Evolutionary conservation across 2,888 invertebrate genomes (phyloP), one percentile per base, ranked within the genome.

Genomic region (Matsumyia berberina): DNA sequence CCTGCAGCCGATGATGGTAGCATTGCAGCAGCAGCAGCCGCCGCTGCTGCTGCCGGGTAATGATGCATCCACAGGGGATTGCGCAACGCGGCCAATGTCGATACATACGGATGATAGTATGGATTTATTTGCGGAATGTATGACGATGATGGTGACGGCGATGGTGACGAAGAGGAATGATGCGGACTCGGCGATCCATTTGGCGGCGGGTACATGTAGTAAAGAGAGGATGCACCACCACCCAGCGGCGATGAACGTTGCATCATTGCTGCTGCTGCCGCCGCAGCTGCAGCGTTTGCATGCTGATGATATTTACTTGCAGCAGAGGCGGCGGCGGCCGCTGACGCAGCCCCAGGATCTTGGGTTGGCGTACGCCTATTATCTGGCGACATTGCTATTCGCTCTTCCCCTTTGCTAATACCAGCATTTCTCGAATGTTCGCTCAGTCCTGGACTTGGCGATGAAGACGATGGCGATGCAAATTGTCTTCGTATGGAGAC

Each of bases 11-110:
- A 70, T 7, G 80, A 72, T 6, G 80, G 80, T 58, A 81, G 58
- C 81, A 85, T 85, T 35, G 80, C 74, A 19, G 80, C 80, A 42
- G 85, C 80, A 78, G 72, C 89, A 64, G 88, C 88, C 82, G 92
- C 91, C 70, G 92, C 90, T 6, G 88, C 89, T 72, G 89, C 89
- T 62, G 88, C 88, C 80, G 92, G 92, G 86, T 92, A 92, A 88
- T 93, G 93, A 87, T 93, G 93, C 92, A 93, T 91, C 93, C 93
- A 93, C 70, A 91, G 55, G 12, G 93, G 92, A 87, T 92, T 92
- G 73, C 93, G 90, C 86, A 93, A 90, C 4, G 93, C 92, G 69
- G 92, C 92, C 76, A 91, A 87, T 49, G 91, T 90, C 57, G 90
- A 88, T 83, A 91, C 89, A 87, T 91, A 91, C 15, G 91, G 91